Evolutionary conservation across 1,140 invertebrate genomes (phyloP), one percentile per base, ranked within the genome.

Genomic region (Aphelinus certus): DNA sequence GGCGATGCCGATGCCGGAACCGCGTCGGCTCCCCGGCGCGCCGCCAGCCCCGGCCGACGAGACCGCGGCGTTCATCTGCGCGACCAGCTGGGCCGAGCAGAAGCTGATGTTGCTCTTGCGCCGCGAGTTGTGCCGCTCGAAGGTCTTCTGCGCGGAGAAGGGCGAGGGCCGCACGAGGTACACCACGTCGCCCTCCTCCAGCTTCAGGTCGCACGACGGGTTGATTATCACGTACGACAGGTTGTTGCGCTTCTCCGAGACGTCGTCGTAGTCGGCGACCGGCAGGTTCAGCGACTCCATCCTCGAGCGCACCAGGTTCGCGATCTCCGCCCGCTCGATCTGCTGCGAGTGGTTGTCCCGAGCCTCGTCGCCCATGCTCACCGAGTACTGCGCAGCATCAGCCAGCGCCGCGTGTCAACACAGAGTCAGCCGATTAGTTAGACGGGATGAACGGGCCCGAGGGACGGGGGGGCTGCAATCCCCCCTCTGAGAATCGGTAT

Each of bases 181-280:
- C 92, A 99, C 95, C 62, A 99, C 95, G 88, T 99, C 98, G 57
- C 96, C 97, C 83, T 97, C 94, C 88, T 98, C 95, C 65, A 99
- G 90, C 84, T 97, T 97, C 0, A 99, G 90, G 88, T 99, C 98
- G 89, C 97, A 98, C 84, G 95, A 97, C 0, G 98, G 98, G 85
- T 99, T 99, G 82, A 99, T 99, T 80, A 99, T 98, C 70, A 99
- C 97, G 88, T 98, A 99, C 2, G 97, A 98, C 5, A 99, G 90
- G 76, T 92, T 95, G 87, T 94, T 96, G 56, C 96, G 89, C 87
- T 97, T 96, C 85, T 97, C 95, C 71, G 95, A 95, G 3, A 96
- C 95, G 83, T 97, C 95, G 86, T 96, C 96, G 85, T 98, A 98
- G 81, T 98, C 95, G 53, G 94, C 92, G 0, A 92, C 91, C 1